phyloP scores from a whole-genome alignment of 37 sponge, comb jelly and placozoan genomes.

The Beroe ovata region DNA sequence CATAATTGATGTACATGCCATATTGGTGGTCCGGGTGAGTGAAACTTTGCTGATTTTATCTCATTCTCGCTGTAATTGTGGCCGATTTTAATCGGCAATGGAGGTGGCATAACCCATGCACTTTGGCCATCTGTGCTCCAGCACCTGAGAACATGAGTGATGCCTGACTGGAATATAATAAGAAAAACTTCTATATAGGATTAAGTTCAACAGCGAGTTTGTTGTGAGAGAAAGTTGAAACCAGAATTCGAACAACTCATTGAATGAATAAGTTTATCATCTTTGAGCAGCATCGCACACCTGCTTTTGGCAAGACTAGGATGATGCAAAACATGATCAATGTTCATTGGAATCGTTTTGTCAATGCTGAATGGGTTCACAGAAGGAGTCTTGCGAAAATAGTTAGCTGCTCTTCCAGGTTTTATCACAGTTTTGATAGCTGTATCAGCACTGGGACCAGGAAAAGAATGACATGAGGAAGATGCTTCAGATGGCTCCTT shows the following conservation, averaged over 20 bases:
- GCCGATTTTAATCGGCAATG: background rate
- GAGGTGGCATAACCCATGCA: slow-evolving; percentile 53
- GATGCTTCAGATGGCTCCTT: background rate
- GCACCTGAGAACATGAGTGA: slow-evolving; percentile 42
- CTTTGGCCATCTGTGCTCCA: slow-evolving; percentile 34
- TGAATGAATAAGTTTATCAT: too few species aligned
- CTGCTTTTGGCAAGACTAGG: slow-evolving; percentile 28
- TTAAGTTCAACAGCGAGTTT: too few species aligned
- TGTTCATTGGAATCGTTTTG: background rate
- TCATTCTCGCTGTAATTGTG: slow-evolving; percentile 1
- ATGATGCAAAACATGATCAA: background rate
- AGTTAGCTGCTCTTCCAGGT: too few species aligned
- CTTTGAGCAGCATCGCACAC: too few species aligned
- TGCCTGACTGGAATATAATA: too few species aligned
- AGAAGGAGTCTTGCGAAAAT: background rate
- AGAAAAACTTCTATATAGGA: too few species aligned
- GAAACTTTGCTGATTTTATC: background rate
- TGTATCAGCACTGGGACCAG: too few species aligned
- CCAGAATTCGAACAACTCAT: too few species aligned
- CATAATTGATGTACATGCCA: too few species aligned
- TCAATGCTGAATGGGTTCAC: background rate
- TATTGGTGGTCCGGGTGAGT: slow-evolving; percentile 46
- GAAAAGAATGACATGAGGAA: background rate
- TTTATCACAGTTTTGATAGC: too few species aligned
- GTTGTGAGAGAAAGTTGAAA: too few species aligned